Evolutionary conservation across 2,888 invertebrate species (phyloP), one percentile per base, ranked within the genome.

Genomic region (Patella caerulea): DNA sequence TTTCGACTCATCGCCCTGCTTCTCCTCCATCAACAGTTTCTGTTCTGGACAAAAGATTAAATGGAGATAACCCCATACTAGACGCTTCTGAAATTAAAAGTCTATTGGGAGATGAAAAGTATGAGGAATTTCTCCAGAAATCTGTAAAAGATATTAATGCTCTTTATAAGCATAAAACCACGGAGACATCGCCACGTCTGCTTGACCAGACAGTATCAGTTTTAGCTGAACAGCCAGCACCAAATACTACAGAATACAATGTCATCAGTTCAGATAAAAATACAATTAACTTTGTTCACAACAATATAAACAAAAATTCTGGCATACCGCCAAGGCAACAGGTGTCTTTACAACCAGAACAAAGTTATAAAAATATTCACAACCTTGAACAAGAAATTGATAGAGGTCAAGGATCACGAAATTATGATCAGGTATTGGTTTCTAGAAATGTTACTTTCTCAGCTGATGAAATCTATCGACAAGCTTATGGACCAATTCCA

Each of bases 391-490:
- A 69, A 9, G 78, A 79, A 7, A 74, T 55, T 24, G 69, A 71
- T 14, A 59, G 71, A 1, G 11, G n/a, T 24, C 71, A 72, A 29
- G 71, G 55, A 53, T 65, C 76, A 54, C 83, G 80, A 74, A 87
- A 86, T 74, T 88, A 88, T 76, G 86, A 88, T 34, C 86, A 87
- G 77, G 80, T 86, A 1, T 81, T 82, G 53, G 82, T 88, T 0
- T 80, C 86, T 14, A 83, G 82, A 77, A 87, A 86, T 76, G 84
- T 87, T 55, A 84, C 85, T 4, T 89, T 87, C 79, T 87, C 89
- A n/a, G 81, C 87, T 17, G 85, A 87, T 81, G 87, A 89, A 78
- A 89, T 89, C 71, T 89, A 89, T 78, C 79, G 83, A 14, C 86
- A 89, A 74, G 89, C 89, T 7, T 87, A 82, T 80, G 84, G 83